Evolutionary conservation across 2,888 invertebrate genomes (phyloP), one percentile per base, ranked within the genome.

Genomic region (Campoletis raptor): DNA sequence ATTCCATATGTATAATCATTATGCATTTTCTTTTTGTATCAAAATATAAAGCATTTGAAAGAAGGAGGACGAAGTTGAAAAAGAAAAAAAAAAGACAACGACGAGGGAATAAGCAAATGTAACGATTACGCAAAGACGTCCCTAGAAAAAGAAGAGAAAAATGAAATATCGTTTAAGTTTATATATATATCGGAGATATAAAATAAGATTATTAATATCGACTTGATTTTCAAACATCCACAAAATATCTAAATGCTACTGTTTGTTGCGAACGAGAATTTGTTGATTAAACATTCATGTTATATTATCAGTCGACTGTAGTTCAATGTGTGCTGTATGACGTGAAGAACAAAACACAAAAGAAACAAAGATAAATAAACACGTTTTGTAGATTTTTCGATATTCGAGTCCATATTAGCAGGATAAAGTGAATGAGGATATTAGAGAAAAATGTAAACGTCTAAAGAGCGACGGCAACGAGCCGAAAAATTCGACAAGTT

Each of bases 1-100:
- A n/a, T n/a, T n/a, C n/a, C n/a, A n/a, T n/a, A n/a, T n/a, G 89
- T 91, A 90, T 90, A 89, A 88, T 90, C 88, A 89, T 88, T 83
- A 88, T 87, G 83, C 88, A 90, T 89, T 89, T 85, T 85, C 70
- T 84, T 74, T 81, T 80, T 78, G 66, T 89, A 76, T 90, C 79
- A 86, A 88, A 84, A 48, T 87, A 81, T 52, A 52, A 87, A 83
- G 83, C 86, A 88, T 88, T 87, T 89, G 72, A 66, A n/a, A n/a
- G n/a, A 64, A 80, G n/a, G 72, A 86, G 42, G 52, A 78, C 40
- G 36, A 36, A 69, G 30, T 40, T n/a, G n/a, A n/a, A n/a, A n/a
- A n/a, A n/a, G n/a, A n/a, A n/a, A n/a, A n/a, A n/a, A n/a, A 79
- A 40, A 40, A 66, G 12, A 69, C 18, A 78, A 67, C 12, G 45